Base-by-base conservation (phyloP, 1,140 invertebrate genomes). In the Diachasmimorpha longicaudata region DNA sequence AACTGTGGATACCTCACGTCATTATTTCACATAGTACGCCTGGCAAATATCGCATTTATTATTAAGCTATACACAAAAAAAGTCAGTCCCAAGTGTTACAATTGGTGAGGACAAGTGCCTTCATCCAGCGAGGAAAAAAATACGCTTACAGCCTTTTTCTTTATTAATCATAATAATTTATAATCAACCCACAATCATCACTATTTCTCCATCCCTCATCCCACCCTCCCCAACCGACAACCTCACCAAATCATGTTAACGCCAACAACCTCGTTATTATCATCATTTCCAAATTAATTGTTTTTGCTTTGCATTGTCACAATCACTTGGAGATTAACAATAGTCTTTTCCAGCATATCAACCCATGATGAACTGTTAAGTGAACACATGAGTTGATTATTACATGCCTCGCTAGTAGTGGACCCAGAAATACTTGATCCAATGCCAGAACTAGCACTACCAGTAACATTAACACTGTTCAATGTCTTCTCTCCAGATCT, bases 271-370 rank as follows among this genome's bases (percentile, higher is more conserved):
- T 66, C 36, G 21, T 31, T 31, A 3, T 31, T 31, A 31, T 31
- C 6, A 3, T 31, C 31, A 31, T 31, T 31, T 23, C 31, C 14
- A 63, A 23, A 66, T 63, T 31, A 78, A 79, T 83, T 82, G 79
- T 82, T 86, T 74, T 86, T 85, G 23, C 82, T 79, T 82, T 88
- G 86, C 76, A 89, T 83, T 80, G 87, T 85, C 77, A 89, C 86
- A 55, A 86, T 86, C 72, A 85, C 82, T 74, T 88, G 87, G 46
- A 89, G 76, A 79, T 86, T 88, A 6, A 80, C 75, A 48, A 89
- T 88, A 52, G 88, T 89, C 74, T 88, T 89, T 72, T 89, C 88
- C 67, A 89, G 80, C 84, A 88, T 87, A 48, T 89, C 88, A 2
- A 89, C 80, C 87, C 88, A 88, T 6, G 87, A 88, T 23, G 85